Evolutionary conservation across 2,888 invertebrate genomes (phyloP), one percentile per base, ranked within the genome.

Genomic region (Hirtodrosophila trivittata): DNA sequence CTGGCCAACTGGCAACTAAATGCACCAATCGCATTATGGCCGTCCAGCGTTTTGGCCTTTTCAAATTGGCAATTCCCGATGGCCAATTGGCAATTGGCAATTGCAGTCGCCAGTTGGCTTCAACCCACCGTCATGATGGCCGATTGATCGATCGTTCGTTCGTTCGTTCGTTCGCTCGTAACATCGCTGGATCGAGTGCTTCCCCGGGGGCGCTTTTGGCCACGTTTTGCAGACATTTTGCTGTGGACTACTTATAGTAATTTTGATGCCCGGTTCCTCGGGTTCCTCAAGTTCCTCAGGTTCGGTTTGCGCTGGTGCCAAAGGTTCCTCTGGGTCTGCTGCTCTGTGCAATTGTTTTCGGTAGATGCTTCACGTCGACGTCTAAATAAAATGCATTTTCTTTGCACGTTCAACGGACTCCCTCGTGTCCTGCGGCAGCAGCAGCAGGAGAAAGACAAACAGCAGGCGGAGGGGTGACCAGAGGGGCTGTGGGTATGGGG

Each of bases 1-100:
- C 28, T 42, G 42, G 18, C 13, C 50, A 58, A 67, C 54, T 63
- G 57, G 56, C 66, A 82, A 72, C 73, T 86, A 84, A 86, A 77
- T 85, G 86, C 85, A 77, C 86, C 86, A 86, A 85, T 85, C 81
- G 82, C 81, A 84, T 84, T 83, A 81, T 81, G 78, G 78, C 75
- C 75, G 60, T 64, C 63, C 75, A 77, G 59, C 78, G 82, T 76
- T 80, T 80, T 80, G 75, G 71, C 66, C 77, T 54, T 46, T 63
- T 63, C 62, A 62, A 73, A 81, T 71, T 74, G 75, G 55, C 75
- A 72, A 77, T 71, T 70, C 70, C 42, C 71, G 59, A 63, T 64
- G 57, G 66, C 43, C 69, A 70, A 69, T 62, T 69, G 47, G 41
- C 55, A 65, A 46, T 47, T 42, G 51, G 47, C 50, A 51, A 50